phyloP scores from a whole-genome alignment of 2,113 vertebrate species.

The Charadrius vociferus region DNA sequence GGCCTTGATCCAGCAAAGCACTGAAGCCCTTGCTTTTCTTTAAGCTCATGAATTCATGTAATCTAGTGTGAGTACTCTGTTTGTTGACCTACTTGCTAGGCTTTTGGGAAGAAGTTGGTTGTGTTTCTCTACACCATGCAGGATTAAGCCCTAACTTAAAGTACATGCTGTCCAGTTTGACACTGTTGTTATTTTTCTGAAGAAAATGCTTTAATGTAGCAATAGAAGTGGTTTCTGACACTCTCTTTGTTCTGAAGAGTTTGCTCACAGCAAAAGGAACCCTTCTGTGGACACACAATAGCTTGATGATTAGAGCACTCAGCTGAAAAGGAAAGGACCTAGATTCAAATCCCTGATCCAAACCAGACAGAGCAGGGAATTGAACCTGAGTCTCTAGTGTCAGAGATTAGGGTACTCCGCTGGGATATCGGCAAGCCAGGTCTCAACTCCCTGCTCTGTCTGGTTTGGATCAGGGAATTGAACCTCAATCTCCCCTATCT shows the following conservation, averaged over 20 bases:
- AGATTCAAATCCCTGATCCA: slow-evolving; percentile 39
- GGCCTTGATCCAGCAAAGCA: not conserved
- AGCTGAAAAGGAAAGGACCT: not conserved
- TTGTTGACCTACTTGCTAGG: not conserved
- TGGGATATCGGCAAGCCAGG: slow-evolving; percentile 36
- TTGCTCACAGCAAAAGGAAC: slow-evolving; percentile 26
- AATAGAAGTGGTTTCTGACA: not conserved
- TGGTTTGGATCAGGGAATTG: slow-evolving; percentile 39
- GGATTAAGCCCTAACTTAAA: not conserved
- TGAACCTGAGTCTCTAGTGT: slow-evolving; percentile 40
- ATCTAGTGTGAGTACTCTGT: not conserved
- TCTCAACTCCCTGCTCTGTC: slow-evolving; percentile 29
- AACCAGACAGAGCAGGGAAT: slow-evolving; percentile 38
- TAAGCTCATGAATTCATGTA: not conserved
- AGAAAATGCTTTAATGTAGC: not conserved
- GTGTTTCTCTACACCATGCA: not conserved
- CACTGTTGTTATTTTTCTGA: not conserved
- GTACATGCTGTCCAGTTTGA: not conserved
- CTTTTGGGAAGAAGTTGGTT: not conserved
- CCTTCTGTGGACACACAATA: slow-evolving; percentile 22
- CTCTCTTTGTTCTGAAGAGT: not conserved
- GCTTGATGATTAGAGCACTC: slow-evolving; percentile 23
- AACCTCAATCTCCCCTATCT: not conserved
- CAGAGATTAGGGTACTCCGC: slow-evolving; percentile 33
- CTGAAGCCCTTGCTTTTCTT: not conserved